These are phyloP conservation scores for Antigone vipio DNA, from an alignment of 2,113 vertebrate genomes.

Conservation along the genomic window DNA sequence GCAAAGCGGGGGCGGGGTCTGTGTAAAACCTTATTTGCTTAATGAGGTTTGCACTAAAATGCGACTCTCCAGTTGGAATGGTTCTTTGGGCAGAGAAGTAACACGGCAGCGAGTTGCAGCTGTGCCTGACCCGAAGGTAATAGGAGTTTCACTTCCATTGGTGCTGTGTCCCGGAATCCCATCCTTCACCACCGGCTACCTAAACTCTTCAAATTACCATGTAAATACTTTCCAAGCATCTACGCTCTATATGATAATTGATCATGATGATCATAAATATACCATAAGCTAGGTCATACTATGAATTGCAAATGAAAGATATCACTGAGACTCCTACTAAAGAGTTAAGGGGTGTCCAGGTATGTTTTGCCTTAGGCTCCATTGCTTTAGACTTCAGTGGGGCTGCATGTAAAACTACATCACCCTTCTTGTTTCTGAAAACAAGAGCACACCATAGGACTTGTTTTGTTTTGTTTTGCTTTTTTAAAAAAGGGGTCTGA, in stretches of 20 bases:
- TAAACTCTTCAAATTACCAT: not conserved
- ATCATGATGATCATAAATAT: not conserved
- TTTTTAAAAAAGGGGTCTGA: not conserved
- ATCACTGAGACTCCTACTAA: not conserved
- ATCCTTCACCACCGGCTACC: not conserved
- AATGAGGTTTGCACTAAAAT: not conserved
- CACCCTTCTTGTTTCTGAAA: not conserved
- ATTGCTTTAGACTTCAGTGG: not conserved
- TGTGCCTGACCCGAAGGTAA: not conserved
- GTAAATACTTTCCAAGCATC: not conserved
- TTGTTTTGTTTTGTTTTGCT: too few species aligned
- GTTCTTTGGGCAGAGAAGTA: not conserved
- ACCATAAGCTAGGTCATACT: not conserved
- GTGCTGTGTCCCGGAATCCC: not conserved
- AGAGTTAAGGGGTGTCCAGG: not conserved
- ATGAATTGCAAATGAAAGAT: not conserved
- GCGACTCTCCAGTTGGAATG: accelerated
- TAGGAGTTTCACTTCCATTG: accelerated
- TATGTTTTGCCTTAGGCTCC: not conserved
- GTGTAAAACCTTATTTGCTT: not conserved
- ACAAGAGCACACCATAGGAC: not conserved
- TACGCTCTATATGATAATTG: not conserved
- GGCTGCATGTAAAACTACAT: not conserved
- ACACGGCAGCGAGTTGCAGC: not conserved
- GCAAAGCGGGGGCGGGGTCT: not conserved